phyloP scores from a whole-genome alignment of 2,797 vertebrate genomes.

The Acanthis flammea region DNA sequence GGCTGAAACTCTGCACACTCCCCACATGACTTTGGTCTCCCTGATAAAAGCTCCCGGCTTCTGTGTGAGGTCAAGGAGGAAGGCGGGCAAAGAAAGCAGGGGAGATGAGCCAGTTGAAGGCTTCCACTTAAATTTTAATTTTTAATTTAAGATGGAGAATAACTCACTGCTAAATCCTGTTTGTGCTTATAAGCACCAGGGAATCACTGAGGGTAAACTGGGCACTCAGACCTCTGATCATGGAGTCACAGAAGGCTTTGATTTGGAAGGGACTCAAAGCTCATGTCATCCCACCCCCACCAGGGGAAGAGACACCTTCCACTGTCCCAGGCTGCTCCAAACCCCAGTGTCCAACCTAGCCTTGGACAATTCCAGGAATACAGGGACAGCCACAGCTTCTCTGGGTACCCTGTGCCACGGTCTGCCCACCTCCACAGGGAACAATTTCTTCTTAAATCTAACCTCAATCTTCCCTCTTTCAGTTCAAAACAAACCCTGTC shows the following conservation, averaged over 20 bases:
- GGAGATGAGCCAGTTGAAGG: background rate
- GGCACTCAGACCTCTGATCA: background rate
- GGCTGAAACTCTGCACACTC: background rate
- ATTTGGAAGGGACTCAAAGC: background rate
- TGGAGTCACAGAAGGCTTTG: background rate
- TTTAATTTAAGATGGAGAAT: background rate
- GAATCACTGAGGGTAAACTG: background rate
- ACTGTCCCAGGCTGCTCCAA: background rate
- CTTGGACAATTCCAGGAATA: background rate
- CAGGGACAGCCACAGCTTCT: background rate
- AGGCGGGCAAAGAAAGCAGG: background rate
- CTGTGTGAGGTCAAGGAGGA: background rate
- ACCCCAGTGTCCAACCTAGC: background rate
- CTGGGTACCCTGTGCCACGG: background rate
- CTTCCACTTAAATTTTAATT: background rate
- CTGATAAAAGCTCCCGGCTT: background rate
- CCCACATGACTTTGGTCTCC: background rate
- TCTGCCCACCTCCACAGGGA: accelerated
- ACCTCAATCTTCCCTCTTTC: background rate
- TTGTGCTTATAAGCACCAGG: background rate
- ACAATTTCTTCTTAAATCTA: background rate
- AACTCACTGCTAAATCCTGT: background rate
- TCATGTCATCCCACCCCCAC: background rate
- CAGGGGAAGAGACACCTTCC: background rate
- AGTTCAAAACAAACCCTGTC: background rate